Conservation (phyloP, 2,797 vertebrate genomes). For the Aphelocoma californica region DNA sequence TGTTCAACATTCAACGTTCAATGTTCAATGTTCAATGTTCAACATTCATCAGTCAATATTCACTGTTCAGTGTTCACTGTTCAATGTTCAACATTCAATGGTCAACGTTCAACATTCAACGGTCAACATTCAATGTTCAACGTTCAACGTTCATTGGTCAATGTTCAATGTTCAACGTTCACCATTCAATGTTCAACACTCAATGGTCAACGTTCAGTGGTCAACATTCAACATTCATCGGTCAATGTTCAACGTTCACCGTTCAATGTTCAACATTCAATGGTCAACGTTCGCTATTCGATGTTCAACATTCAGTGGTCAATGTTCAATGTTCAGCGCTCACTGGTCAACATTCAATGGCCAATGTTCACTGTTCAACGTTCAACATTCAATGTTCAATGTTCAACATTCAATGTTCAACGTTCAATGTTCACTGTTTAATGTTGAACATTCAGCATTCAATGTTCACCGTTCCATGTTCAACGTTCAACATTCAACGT, state of each 20-base stretch:
- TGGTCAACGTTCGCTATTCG: rapidly evolving
- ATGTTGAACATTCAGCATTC: rapidly evolving
- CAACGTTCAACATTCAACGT: rapidly evolving
- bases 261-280: rapidly evolving
- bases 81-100: rapidly evolving
- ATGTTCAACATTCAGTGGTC: no score
- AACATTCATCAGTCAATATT: rapidly evolving
- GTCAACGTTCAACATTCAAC: rapidly evolving
- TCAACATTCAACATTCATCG: rapidly evolving
- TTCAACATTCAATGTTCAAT: rapidly evolving
- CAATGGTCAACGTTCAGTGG: rapidly evolving
- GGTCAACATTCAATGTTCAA: rapidly evolving
- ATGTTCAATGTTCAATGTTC: rapidly evolving
- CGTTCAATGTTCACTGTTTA: background rate
- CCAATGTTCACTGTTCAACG: rapidly evolving
- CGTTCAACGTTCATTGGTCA: rapidly evolving
- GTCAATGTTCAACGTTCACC: rapidly evolving
- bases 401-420: background rate
- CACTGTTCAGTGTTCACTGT: rapidly evolving
- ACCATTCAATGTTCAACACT: rapidly evolving
- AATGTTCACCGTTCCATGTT: rapidly evolving
- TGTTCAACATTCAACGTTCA: background rate
- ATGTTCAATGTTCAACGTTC: rapidly evolving
- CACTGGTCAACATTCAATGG: rapidly evolving
- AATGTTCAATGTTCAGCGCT: rapidly evolving